Conservation (phyloP, 2,113 vertebrate species). For the Barbus barbus region DNA sequence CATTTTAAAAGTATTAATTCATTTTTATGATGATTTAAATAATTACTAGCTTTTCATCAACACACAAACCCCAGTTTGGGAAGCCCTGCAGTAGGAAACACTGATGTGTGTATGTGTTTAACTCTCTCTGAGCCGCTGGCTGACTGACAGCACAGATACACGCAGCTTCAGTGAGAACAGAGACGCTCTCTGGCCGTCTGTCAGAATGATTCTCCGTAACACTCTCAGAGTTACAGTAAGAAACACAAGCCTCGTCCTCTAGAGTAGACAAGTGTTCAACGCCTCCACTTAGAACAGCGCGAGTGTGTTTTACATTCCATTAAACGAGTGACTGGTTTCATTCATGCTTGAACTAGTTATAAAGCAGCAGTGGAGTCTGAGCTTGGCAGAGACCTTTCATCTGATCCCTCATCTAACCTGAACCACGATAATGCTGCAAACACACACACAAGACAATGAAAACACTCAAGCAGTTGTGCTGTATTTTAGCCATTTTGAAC, state of each 20-base stretch:
- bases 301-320: constrained; percentile 10
- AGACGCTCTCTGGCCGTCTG: too few relatives aligned
- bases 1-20: background rate
- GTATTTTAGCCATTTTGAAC: background rate
- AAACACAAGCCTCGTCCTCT: constrained; percentile 1
- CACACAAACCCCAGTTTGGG: background rate
- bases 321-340: too few relatives aligned
- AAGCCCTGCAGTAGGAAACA: background rate
- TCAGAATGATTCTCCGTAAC: too few relatives aligned
- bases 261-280: too few relatives aligned
- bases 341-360: background rate
- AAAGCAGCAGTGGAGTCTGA: background rate
- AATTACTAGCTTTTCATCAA: too few relatives aligned
- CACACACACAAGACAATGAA: too few relatives aligned
- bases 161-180: too few relatives aligned
- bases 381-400: background rate
- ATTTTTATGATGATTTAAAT: background rate
- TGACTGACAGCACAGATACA: too few relatives aligned
- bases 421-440: background rate
- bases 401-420: background rate
- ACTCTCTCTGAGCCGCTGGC: too few relatives aligned
- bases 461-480: too few relatives aligned
- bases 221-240: too few relatives aligned
- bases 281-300: background rate
- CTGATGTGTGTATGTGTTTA: background rate